Evolutionary conservation across 2,888 invertebrate genomes (phyloP).

Genomic region (Lasius platythorax): DNA sequence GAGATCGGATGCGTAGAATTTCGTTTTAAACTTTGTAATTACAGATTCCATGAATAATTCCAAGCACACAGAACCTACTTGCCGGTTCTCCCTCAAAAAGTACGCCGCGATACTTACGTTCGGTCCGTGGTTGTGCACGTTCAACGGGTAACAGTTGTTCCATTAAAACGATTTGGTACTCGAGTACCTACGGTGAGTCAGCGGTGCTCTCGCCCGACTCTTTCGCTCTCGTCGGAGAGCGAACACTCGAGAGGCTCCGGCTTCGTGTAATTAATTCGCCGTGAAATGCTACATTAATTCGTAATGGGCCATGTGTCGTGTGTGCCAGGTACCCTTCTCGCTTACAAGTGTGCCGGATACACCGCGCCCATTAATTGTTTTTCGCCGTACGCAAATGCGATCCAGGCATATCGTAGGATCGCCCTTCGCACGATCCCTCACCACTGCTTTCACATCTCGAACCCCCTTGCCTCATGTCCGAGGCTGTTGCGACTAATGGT

Average conservation of each 20-base stretch:
- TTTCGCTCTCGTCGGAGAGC: slow-evolving; percentile 69
- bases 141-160: slow-evolving; percentile 81
- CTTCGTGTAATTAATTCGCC: slow-evolving; percentile 83
- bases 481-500: slow-evolving; percentile 36
- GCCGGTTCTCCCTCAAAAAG: slow-evolving; percentile 27
- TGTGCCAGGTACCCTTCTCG: slow-evolving; percentile 73
- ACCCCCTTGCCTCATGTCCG: slow-evolving; percentile 3
- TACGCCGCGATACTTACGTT: slow-evolving; percentile 49
- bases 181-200: slow-evolving; percentile 77
- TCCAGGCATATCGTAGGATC: slow-evolving; percentile 16
- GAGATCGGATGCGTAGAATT: not conserved
- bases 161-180: slow-evolving; percentile 83
- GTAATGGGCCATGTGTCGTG: slow-evolving; percentile 81
- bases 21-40: not conserved
- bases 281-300: slow-evolving; percentile 84
- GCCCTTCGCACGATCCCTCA: slow-evolving; percentile 22
- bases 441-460: slow-evolving; percentile 42
- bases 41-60: not conserved
- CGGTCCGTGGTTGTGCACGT: slow-evolving; percentile 59
- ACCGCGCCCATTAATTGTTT: slow-evolving; percentile 75
- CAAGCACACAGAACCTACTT: slow-evolving; percentile 28
- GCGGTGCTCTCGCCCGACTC: slow-evolving; percentile 67
- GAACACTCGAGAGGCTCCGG: slow-evolving; percentile 78
- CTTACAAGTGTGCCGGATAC: slow-evolving; percentile 67
- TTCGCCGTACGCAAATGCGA: slow-evolving; percentile 63